Evolutionary conservation across 2,888 invertebrate genomes (phyloP).

Genomic region (Leistus spinibarbis): DNA sequence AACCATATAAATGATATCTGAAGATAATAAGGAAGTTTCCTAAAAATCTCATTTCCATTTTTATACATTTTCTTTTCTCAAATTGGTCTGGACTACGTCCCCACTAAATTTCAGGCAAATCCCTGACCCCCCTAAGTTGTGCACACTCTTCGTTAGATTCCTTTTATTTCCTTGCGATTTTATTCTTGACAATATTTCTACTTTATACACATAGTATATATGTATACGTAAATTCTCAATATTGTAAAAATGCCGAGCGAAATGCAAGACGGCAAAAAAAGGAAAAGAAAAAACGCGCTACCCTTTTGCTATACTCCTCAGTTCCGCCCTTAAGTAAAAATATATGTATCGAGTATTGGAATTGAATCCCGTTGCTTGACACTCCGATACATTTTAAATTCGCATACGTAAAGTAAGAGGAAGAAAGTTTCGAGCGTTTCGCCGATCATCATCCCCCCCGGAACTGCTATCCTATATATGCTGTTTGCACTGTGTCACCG

Average conservation of each 20-base stretch:
- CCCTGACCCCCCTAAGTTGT: background rate
- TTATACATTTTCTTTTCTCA: no score
- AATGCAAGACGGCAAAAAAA: constrained; percentile 31
- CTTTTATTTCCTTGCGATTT: background rate
- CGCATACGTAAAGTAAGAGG: constrained; percentile 53
- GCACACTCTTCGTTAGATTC: background rate
- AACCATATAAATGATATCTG: no score
- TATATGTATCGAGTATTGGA: constrained; percentile 58
- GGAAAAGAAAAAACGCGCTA: background rate
- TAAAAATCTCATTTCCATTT: no score
- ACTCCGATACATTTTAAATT: constrained; percentile 57
- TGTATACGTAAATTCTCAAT: constrained; percentile 56
- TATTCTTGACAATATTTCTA: background rate
- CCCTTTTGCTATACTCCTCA: constrained; percentile 44
- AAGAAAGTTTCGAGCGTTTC: constrained; percentile 48
- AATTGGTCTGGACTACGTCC: no score
- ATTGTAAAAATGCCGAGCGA: constrained; percentile 43
- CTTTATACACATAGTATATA: background rate
- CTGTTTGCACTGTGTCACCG: constrained; percentile 21
- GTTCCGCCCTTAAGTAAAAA: constrained; percentile 58
- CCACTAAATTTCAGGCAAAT: background rate
- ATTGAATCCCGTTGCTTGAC: constrained; percentile 55
- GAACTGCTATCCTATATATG: background rate
- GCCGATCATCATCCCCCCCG: background rate
- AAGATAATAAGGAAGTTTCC: no score